A percentile compares a stretch with the other conserved stretches of the same genome.
Conservation (phyloP, 1,140 invertebrate species). For the Tetranychus urticae region DNA sequence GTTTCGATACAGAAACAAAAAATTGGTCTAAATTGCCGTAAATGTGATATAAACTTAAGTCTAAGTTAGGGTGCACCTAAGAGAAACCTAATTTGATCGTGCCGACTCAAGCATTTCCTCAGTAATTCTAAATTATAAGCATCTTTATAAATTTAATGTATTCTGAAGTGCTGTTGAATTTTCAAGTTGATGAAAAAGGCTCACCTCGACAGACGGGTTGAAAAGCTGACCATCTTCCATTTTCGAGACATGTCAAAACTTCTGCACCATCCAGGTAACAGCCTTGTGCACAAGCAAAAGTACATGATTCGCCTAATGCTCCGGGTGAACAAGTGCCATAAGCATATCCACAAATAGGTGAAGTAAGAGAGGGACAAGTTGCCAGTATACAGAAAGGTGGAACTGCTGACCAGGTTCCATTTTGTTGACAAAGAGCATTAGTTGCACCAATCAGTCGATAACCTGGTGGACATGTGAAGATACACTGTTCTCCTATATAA, state of each 20-base stretch:
- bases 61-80: too few relatives aligned
- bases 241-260: constrained; percentile 2
- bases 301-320: neutral
- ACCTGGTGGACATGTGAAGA: constrained; percentile 2
- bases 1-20: too few relatives aligned
- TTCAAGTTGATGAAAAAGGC: neutral
- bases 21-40: too few relatives aligned
- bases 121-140: neutral
- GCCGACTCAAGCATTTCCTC: neutral
- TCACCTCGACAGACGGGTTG: constrained; percentile 4
- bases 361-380: neutral
- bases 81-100: too few relatives aligned
- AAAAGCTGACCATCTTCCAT: constrained; percentile 2
- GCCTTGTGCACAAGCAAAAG: constrained; percentile 1
- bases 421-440: constrained; percentile 23
- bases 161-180: neutral
- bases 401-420: constrained; percentile 22
- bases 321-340: constrained; percentile 6
- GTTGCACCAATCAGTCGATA: constrained; percentile 3
- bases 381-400: constrained; percentile 4
- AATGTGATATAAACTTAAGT: too few relatives aligned
- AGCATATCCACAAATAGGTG: neutral
- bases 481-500: neutral
- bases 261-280: neutral
- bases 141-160: neutral